These are phyloP conservation scores for Helicorthomorpha holstii DNA, from an alignment of 1,140 invertebrate species.

Conservation along the genomic window DNA sequence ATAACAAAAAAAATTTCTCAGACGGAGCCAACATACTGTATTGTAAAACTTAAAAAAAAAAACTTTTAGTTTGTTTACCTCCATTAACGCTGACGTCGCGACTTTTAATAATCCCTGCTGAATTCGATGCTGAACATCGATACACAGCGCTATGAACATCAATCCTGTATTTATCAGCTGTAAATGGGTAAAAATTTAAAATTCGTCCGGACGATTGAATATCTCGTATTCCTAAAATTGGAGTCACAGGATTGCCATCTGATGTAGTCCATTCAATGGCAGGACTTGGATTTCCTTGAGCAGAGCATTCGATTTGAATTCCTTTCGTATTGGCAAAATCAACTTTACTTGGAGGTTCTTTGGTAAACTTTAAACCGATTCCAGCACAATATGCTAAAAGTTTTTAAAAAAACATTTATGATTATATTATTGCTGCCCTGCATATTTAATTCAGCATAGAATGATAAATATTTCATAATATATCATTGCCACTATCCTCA, in stretches of 20 bases:
- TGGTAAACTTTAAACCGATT: conserved; percentile 82
- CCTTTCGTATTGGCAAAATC: conserved; percentile 90
- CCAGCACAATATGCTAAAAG: too few relatives aligned
- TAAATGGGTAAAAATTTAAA: conserved; percentile 1
- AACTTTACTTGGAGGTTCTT: conserved; percentile 73
- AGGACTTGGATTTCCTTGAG: conserved; percentile 71
- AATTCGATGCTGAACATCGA: neutral
- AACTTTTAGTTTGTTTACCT: too few relatives aligned
- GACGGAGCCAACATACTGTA: neutral
- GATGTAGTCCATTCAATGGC: conserved; percentile 79
- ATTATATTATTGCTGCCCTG: too few relatives aligned
- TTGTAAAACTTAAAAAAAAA: too few relatives aligned
- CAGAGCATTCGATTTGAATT: conserved; percentile 77
- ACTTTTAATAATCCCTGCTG: conserved; percentile 1
- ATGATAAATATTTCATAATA: too few relatives aligned
- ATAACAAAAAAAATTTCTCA: neutral
- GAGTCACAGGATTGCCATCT: conserved; percentile 71
- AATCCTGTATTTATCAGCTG: neutral
- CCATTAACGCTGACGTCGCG: conserved; percentile 1
- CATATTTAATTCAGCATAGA: too few relatives aligned
- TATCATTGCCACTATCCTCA: too few relatives aligned
- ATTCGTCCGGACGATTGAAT: conserved; percentile 23
- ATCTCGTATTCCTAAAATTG: conserved; percentile 71
- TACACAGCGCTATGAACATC: conserved; percentile 5
- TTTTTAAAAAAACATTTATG: too few relatives aligned